Evolutionary conservation across 2,888 invertebrate species (phyloP).

Genomic region (Conomelus anceps): DNA sequence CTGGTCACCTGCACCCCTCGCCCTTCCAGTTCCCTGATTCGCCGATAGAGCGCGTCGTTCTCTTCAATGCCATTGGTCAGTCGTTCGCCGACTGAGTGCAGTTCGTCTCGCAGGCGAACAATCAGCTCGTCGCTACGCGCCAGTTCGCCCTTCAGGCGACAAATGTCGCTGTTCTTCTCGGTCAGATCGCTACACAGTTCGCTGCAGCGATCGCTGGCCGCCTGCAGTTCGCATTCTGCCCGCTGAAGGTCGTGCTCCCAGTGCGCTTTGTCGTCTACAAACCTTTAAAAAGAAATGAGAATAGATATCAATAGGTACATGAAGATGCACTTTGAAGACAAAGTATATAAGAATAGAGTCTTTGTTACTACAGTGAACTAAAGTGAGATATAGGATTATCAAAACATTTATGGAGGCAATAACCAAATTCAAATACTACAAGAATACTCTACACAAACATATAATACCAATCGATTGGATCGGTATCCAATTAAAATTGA

Average conservation of each 20-base stretch:
- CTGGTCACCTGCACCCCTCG: slow-evolving; percentile 40
- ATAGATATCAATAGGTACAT: too few species aligned
- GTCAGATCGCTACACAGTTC: slow-evolving; percentile 58
- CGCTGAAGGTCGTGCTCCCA: slow-evolving; percentile 57
- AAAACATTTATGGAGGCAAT: too few species aligned
- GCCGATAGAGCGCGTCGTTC: slow-evolving; percentile 64
- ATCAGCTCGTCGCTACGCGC: slow-evolving; percentile 27
- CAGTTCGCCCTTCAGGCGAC: slow-evolving; percentile 27
- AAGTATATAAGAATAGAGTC: too few species aligned
- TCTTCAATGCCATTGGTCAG: slow-evolving; percentile 56
- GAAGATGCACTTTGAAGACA: too few species aligned
- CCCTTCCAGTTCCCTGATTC: slow-evolving; percentile 66
- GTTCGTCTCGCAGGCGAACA: slow-evolving; percentile 19
- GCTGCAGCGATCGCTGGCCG: slow-evolving; percentile 59
- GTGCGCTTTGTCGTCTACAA: slow-evolving; percentile 52
- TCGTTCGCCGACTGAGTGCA: slow-evolving; percentile 33
- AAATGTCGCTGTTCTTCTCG: slow-evolving; percentile 47
- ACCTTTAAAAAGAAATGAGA: slow-evolving; percentile 27
- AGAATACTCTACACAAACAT: too few species aligned
- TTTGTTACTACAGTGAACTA: too few species aligned
- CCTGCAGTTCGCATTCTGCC: slow-evolving; percentile 60
- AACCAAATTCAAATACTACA: too few species aligned
- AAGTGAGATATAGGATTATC: too few species aligned
- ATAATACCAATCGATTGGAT: too few species aligned
- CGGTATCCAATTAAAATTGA: too few species aligned